Evolutionary conservation across 2,797 vertebrate species (phyloP).

Genomic region (Pipistrellus pygmaeus): DNA sequence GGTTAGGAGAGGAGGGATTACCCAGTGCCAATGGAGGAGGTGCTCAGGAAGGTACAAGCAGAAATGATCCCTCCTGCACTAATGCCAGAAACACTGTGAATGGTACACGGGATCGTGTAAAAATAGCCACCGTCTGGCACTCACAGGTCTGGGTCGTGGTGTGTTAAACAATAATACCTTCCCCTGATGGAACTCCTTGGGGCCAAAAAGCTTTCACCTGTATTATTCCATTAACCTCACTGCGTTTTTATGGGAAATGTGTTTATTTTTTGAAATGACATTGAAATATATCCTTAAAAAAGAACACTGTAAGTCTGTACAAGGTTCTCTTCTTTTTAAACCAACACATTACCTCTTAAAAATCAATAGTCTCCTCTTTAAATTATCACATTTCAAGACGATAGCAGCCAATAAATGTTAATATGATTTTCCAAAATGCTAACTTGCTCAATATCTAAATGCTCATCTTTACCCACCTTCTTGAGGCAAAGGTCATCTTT

Average conservation of each 20-base stretch:
- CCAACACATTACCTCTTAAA: conserved; percentile 63
- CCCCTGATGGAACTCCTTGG: neutral
- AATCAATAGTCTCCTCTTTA: conserved; percentile 64
- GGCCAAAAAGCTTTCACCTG: conserved; percentile 69
- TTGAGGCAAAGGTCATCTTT: neutral
- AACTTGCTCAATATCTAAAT: neutral
- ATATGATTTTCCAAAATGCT: conserved; percentile 34
- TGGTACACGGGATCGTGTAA: neutral
- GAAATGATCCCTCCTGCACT: neutral
- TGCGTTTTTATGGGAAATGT: conserved; percentile 71
- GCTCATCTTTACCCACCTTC: neutral
- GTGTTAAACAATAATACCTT: conserved; percentile 44
- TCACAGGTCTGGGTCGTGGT: neutral
- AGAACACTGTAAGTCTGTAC: conserved; percentile 49
- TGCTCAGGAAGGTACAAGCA: neutral
- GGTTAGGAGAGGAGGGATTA: neutral
- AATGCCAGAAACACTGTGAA: neutral
- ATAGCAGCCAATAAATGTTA: conserved; percentile 5
- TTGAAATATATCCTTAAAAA: conserved; percentile 68
- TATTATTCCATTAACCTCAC: conserved; percentile 71
- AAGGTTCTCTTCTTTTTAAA: conserved; percentile 61
- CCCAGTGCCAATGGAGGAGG: neutral
- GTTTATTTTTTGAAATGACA: conserved; percentile 76
- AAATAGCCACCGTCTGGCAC: conserved; percentile 57
- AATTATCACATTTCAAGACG: conserved; percentile 49